Evolutionary conservation across 2,888 invertebrate species (phyloP).

Genomic region (Tachystola acroxantha): DNA sequence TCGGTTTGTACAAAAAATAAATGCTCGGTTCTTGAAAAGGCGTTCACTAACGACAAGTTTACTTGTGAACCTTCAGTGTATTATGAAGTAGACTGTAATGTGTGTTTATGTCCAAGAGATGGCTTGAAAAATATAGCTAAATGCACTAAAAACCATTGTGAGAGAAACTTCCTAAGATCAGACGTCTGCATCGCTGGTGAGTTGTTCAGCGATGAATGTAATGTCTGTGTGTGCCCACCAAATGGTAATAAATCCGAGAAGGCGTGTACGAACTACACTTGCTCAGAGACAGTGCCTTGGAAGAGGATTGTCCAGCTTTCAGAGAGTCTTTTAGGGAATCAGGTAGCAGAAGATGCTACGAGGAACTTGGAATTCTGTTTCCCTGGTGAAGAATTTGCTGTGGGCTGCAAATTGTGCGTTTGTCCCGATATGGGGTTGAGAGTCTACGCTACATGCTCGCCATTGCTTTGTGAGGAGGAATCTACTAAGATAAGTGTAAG

Average conservation of each 20-base stretch:
- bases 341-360: constrained; percentile 24
- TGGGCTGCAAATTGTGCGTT: constrained; percentile 58
- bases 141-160: constrained; percentile 66
- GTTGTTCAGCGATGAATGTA: constrained; percentile 59
- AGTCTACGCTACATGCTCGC: constrained; percentile 49
- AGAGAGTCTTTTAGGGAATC: constrained; percentile 33
- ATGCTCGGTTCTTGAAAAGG: constrained; percentile 26
- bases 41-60: constrained; percentile 26
- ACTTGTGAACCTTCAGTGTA: constrained; percentile 55
- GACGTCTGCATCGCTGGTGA: constrained; percentile 48
- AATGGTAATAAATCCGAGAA: constrained; percentile 50
- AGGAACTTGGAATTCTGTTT: constrained; percentile 54
- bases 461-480: constrained; percentile 33
- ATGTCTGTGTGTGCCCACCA: constrained; percentile 63
- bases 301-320: constrained; percentile 49
- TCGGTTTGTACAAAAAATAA: constrained; percentile 51
- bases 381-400: constrained; percentile 59
- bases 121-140: constrained; percentile 59
- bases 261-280: constrained; percentile 51
- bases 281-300: constrained; percentile 38
- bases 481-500: constrained; percentile 7
- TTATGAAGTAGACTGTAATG: constrained; percentile 62
- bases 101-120: constrained; percentile 53
- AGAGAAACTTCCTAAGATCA: constrained; percentile 45
- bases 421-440: constrained; percentile 64